Base-by-base conservation (phyloP, 2,113 vertebrate species). In the Erythrolamprus reginae region DNA sequence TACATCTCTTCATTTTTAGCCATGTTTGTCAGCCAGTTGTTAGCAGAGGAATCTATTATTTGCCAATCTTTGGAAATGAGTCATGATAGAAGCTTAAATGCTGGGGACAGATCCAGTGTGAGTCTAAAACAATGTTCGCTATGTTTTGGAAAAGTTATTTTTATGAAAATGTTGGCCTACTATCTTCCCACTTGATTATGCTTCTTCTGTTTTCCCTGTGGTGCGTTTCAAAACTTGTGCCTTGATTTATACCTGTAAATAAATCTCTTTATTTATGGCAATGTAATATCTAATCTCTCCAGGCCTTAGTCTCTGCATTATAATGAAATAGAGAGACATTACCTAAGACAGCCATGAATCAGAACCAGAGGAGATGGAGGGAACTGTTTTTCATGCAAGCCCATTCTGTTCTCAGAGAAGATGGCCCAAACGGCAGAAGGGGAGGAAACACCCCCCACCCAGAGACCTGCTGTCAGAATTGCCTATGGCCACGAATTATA, bases 231-330 rank as follows among this genome's bases (percentile, higher is more conserved):
- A 95, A 94, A 0, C 3, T 92, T 93, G 92, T 94, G 93, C 90
- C 94, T 96, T 96, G 95, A 96, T 96, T 96, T 96, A 96, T 95
- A 95, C 96, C 94, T 95, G 94, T 95, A 96, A 96, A 96, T 96
- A 95, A 95, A 96, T 96, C 92, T 93, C 70, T 89, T 92, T 96
- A 95, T 96, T 96, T 96, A 95, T 95, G 93, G 95, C 95, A 94
- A 95, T 95, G 95, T 95, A 96, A 96, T 96, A 91, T 96, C 95
- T 77, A 42, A 21, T 77, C 70, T 94, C 93, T 93, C 90, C 88
- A 92, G 94, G 96, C 94, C 95, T 93, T 93, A 95, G 95, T 92
- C 90, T 90, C 95, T 95, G 93, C 93, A 19, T 93, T 91, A 87
- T 94, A 94, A 93, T 83, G 91, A 95, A 95, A 94, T 95, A 96